A percentile compares a stretch with the other conserved stretches of the same genome.
These are phyloP conservation scores for Ooceraea biroi DNA, from an alignment of 1,140 invertebrate genomes.

Conservation along the genomic window DNA sequence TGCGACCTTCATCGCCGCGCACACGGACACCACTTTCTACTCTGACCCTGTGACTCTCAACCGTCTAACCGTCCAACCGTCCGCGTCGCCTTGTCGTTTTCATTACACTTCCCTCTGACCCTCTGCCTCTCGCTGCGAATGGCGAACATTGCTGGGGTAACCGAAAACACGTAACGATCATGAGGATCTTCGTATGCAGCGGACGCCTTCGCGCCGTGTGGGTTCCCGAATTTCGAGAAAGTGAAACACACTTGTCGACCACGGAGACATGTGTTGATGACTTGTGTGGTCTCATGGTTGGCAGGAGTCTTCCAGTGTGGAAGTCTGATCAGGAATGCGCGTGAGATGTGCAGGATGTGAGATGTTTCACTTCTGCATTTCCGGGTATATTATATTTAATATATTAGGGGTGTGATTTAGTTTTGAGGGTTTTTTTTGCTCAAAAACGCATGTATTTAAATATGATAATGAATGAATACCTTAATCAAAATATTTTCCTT, in stretches of 20 bases:
- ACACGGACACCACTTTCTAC: slow-evolving; percentile 82
- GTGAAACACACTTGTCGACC: neutral
- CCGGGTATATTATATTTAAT: too few species aligned
- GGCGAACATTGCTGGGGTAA: neutral
- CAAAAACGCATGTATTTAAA: too few species aligned
- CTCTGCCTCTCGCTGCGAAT: too few species aligned
- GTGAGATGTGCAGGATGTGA: too few species aligned
- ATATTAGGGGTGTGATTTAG: too few species aligned
- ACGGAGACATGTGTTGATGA: too few species aligned
- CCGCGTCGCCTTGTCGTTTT: slow-evolving; percentile 77
- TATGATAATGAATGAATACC: too few species aligned
- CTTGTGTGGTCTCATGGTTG: neutral
- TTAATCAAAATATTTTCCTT: too few species aligned
- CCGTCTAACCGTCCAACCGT: slow-evolving; percentile 5
- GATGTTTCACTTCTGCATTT: too few species aligned
- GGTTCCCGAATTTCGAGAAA: slow-evolving; percentile 36
- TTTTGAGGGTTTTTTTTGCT: too few species aligned
- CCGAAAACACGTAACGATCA: slow-evolving; percentile 34
- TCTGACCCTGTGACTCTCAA: slow-evolving; percentile 79
- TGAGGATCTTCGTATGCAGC: slow-evolving; percentile 2
- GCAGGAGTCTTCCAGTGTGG: neutral
- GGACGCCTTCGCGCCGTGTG: neutral
- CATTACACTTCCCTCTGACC: slow-evolving; percentile 71
- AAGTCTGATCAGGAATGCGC: too few species aligned
- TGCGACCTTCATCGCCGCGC: slow-evolving; percentile 80